Conservation (phyloP, 2,888 invertebrate species). For the Andrena hattorfiana region DNA sequence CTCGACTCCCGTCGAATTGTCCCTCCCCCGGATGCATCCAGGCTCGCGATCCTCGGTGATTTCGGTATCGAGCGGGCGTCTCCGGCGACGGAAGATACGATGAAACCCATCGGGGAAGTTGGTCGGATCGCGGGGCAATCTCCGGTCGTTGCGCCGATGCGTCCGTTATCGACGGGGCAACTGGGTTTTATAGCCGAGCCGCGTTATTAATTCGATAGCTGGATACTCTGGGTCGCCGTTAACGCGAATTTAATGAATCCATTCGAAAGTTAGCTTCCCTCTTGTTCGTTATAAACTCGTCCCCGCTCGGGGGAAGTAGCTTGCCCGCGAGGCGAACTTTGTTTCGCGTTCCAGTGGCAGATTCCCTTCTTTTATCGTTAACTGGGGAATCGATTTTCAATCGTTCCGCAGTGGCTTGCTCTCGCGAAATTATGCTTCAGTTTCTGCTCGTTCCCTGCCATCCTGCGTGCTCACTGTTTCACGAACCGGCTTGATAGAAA, state of each 20-base stretch:
- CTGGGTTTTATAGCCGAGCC: background rate
- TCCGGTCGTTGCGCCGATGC: slow-evolving; percentile 21
- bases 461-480: too few relatives aligned
- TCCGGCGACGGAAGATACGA: slow-evolving; percentile 7
- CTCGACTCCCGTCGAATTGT: slow-evolving; percentile 32
- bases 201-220: slow-evolving; percentile 19
- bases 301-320: slow-evolving; percentile 6
- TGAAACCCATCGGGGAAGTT: slow-evolving; percentile 13
- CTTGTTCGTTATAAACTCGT: slow-evolving; percentile 32
- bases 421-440: slow-evolving; percentile 19
- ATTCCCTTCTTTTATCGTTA: slow-evolving; percentile 7
- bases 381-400: slow-evolving; percentile 3
- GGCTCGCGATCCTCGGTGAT: slow-evolving; percentile 20
- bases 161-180: background rate
- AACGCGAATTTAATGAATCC: slow-evolving; percentile 41
- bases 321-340: slow-evolving; percentile 18
- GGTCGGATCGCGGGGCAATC: background rate
- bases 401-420: slow-evolving; percentile 1
- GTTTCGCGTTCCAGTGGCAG: slow-evolving; percentile 6
- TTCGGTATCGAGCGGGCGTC: slow-evolving; percentile 22
- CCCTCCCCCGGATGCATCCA: slow-evolving; percentile 13
- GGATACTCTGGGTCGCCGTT: slow-evolving; percentile 3
- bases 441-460: too few relatives aligned
- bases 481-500: background rate
- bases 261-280: slow-evolving; percentile 35